phyloP scores from a whole-genome alignment of 2,113 vertebrate genomes.

The Orthonyx spaldingii region DNA sequence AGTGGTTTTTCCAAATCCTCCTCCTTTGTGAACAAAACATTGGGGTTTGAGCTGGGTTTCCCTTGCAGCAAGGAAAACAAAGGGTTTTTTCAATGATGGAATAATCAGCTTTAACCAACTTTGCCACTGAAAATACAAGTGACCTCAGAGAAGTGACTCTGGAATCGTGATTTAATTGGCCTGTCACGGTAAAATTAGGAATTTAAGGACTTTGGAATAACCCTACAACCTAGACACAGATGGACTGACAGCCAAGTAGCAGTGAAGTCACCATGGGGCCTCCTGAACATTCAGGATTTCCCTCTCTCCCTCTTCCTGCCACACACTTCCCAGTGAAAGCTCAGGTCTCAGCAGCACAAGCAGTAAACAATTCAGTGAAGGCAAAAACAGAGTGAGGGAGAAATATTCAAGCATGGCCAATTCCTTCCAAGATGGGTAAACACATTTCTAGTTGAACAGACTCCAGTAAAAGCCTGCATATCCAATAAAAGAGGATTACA shows the following conservation, averaged over 20 bases:
- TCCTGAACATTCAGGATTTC: background rate
- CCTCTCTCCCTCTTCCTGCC: conserved; percentile 8
- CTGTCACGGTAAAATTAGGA: background rate
- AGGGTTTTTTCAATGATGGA: background rate
- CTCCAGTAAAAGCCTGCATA: background rate
- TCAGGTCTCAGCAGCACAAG: background rate
- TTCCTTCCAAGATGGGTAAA: background rate
- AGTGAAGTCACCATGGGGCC: background rate
- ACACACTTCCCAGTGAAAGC: background rate
- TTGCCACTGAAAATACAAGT: background rate
- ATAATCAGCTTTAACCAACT: background rate
- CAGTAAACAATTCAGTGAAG: background rate
- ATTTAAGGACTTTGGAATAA: conserved; percentile 3
- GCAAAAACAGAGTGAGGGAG: background rate
- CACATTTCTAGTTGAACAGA: background rate
- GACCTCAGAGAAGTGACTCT: background rate
- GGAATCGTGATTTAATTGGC: background rate
- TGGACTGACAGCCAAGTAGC: background rate
- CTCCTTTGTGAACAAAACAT: background rate
- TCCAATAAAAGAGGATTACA: conserved; percentile 16
- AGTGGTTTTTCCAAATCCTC: conserved; percentile 14
- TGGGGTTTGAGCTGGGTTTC: background rate
- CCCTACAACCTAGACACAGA: background rate
- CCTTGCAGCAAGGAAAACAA: background rate
- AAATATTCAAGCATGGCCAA: background rate